These are phyloP conservation scores for Dexiosoma caninum DNA, from an alignment of 2,888 invertebrate genomes.

Conservation along the genomic window DNA sequence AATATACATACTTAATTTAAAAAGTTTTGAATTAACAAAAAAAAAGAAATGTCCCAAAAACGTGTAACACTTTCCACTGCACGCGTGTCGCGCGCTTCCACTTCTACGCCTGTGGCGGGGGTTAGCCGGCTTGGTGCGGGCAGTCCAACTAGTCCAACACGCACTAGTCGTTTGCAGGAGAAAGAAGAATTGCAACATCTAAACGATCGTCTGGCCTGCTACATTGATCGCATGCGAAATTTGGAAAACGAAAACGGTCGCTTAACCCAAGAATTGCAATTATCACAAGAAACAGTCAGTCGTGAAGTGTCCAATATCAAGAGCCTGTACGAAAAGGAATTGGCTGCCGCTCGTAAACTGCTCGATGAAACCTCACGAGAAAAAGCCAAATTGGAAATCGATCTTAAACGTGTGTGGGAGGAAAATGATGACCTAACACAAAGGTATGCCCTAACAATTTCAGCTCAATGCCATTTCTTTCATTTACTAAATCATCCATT, in stretches of 20 bases:
- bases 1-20: neutral
- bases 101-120: constrained; percentile 72
- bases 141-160: constrained; percentile 90
- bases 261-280: constrained; percentile 88
- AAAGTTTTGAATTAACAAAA: constrained; percentile 4
- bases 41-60: constrained; percentile 71
- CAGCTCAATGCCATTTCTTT: neutral
- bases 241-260: constrained; percentile 95
- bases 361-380: constrained; percentile 95
- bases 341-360: constrained; percentile 92
- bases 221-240: constrained; percentile 95
- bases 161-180: constrained; percentile 93
- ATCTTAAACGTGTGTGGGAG: constrained; percentile 90
- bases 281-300: constrained; percentile 90
- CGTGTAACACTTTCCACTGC: constrained; percentile 72
- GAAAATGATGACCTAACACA: constrained; percentile 90
- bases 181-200: constrained; percentile 95
- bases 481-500: neutral
- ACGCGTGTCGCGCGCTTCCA: constrained; percentile 74
- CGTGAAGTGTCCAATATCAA: constrained; percentile 94
- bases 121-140: constrained; percentile 68
- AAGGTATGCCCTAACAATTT: constrained; percentile 78
- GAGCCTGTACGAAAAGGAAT: constrained; percentile 93
- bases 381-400: constrained; percentile 95
- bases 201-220: constrained; percentile 96